phyloP scores from a whole-genome alignment of 2,888 invertebrate species.

The Oscheius onirici region DNA sequence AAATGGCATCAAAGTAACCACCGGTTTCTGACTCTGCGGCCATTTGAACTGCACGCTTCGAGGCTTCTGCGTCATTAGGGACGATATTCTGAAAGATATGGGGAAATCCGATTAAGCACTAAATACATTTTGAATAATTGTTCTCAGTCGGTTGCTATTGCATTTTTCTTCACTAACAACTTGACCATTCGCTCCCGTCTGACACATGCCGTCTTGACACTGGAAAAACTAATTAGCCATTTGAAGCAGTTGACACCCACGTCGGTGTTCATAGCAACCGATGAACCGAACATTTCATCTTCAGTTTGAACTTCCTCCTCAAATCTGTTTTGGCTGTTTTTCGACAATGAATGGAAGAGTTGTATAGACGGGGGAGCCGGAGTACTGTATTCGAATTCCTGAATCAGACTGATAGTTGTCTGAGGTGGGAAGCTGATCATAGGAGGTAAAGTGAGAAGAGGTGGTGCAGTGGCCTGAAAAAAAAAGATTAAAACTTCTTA shows the following conservation, averaged over 20 bases:
- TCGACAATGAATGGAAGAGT: background rate
- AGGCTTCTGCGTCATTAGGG: slow-evolving; percentile 62
- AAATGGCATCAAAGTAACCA: slow-evolving; percentile 64
- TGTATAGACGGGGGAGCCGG: background rate
- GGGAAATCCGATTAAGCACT: background rate
- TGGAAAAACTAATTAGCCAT: slow-evolving; percentile 12
- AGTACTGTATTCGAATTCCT: slow-evolving; percentile 8
- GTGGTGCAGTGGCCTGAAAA: slow-evolving; percentile 28
- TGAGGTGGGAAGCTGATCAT: slow-evolving; percentile 15
- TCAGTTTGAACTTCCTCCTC: slow-evolving; percentile 28
- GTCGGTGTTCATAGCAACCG: slow-evolving; percentile 30
- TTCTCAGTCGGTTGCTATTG: slow-evolving; percentile 60
- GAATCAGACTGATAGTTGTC: slow-evolving; percentile 6
- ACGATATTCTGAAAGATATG: slow-evolving; percentile 51
- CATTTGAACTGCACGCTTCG: slow-evolving; percentile 65
- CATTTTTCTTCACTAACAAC: slow-evolving; percentile 62
- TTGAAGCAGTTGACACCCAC: slow-evolving; percentile 1
- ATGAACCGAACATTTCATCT: slow-evolving; percentile 36
- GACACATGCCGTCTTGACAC: slow-evolving; percentile 25
- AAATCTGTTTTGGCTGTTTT: slow-evolving; percentile 11
- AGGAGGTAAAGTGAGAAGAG: slow-evolving; percentile 18
- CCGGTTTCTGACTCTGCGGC: slow-evolving; percentile 64
- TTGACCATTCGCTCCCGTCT: slow-evolving; percentile 4
- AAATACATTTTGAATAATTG: slow-evolving; percentile 61
- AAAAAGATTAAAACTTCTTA: too few species aligned